phyloP scores from a whole-genome alignment of 1,140 invertebrate genomes.

The Radopholus similis region DNA sequence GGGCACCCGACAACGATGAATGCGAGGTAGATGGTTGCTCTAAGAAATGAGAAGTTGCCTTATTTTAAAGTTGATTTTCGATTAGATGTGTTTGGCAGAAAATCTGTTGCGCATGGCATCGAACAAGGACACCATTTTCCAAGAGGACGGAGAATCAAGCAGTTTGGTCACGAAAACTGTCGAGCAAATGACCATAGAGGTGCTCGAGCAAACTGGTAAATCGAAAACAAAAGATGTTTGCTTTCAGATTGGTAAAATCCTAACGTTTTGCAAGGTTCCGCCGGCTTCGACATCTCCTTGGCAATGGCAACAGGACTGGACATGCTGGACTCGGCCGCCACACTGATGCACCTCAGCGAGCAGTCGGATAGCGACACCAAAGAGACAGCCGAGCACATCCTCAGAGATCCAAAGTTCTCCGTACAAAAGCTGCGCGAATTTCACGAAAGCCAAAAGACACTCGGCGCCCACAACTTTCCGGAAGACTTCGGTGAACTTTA shows the following conservation, averaged over 20 bases:
- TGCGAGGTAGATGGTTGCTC: too few species aligned
- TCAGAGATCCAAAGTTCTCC: neutral
- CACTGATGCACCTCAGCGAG: constrained; percentile 5
- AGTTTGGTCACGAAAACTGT: too few species aligned
- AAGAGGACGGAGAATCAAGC: neutral
- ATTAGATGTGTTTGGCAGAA: constrained; percentile 1
- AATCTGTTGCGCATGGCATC: constrained; percentile 1
- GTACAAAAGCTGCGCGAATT: constrained; percentile 1
- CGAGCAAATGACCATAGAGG: too few species aligned
- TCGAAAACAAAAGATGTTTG: neutral
- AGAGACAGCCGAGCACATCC: neutral
- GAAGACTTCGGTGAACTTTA: constrained; percentile 6
- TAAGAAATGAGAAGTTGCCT: constrained; percentile 2
- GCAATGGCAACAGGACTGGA: too few species aligned
- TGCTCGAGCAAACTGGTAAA: neutral
- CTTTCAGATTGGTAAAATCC: too few species aligned
- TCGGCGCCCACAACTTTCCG: neutral
- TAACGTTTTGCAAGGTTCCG: neutral
- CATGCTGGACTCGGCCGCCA: neutral
- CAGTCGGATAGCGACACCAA: neutral
- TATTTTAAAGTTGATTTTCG: too few species aligned
- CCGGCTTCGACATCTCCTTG: too few species aligned
- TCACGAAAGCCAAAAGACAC: neutral
- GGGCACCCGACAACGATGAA: too few species aligned
- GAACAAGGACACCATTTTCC: neutral